phyloP scores from a whole-genome alignment of 2,888 invertebrate species.

The Orthosia gracilis region DNA sequence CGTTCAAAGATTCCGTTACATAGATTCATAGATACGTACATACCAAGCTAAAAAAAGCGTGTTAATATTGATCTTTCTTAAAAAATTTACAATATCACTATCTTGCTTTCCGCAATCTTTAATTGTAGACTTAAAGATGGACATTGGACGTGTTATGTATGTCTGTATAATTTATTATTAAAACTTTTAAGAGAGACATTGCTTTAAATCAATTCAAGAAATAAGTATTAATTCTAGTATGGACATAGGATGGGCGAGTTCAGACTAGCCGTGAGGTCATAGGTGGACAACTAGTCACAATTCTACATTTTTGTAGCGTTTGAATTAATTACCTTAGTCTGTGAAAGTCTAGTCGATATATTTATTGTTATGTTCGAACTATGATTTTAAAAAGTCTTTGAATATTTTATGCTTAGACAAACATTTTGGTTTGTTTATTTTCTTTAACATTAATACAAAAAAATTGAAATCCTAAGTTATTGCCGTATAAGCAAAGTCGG shows the following conservation, averaged over 20 bases:
- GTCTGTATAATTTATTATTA: constrained; percentile 18
- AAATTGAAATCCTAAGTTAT: too few species aligned
- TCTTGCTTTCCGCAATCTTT: background rate
- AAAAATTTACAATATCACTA: background rate
- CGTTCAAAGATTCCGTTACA: too few species aligned
- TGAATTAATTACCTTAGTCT: constrained; percentile 45
- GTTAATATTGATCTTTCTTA: too few species aligned
- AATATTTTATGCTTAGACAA: constrained; percentile 8
- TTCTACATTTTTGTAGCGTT: constrained; percentile 21
- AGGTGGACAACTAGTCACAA: constrained; percentile 15
- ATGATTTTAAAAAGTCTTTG: background rate
- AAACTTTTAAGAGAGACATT: background rate
- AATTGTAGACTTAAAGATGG: constrained; percentile 3
- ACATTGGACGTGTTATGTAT: background rate
- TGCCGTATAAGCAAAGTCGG: too few species aligned
- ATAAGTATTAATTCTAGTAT: constrained; percentile 18
- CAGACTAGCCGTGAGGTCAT: constrained; percentile 44
- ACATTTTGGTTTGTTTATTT: constrained; percentile 4
- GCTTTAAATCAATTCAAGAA: constrained; percentile 19
- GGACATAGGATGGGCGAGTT: constrained; percentile 8
- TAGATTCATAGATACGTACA: too few species aligned
- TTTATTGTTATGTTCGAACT: constrained; percentile 14
- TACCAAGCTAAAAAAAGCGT: too few species aligned
- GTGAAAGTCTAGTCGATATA: constrained; percentile 34
- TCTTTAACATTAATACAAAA: background rate